Evolutionary conservation across 92 coral and sea anemone genomes (phyloP).

Genomic region (Pocillopora grandis): DNA sequence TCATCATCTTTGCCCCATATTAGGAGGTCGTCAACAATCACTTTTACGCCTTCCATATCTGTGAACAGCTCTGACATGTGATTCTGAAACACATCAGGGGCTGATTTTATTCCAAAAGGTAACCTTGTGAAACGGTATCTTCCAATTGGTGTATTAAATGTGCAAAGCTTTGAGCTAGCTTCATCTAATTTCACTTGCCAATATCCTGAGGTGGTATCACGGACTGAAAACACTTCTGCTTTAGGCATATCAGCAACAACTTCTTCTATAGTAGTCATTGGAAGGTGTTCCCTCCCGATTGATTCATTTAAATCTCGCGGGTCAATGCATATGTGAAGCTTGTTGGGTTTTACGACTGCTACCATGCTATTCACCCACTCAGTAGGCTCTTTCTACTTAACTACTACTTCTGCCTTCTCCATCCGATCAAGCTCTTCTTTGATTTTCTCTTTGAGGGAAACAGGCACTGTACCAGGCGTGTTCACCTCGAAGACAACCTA

Average conservation of each 20-base stretch:
- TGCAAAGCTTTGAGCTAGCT: too few species aligned
- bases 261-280: neutral
- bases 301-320: conserved; percentile 13
- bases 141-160: too few species aligned
- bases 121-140: too few species aligned
- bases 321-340: neutral
- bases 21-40: conserved; percentile 46
- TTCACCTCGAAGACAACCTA: conserved; percentile 31
- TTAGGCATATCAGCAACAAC: conserved; percentile 27
- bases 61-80: too few species aligned
- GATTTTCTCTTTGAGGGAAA: conserved; percentile 18
- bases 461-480: conserved; percentile 21
- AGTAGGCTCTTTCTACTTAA: conserved; percentile 29
- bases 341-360: conserved; percentile 21
- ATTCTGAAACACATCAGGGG: too few species aligned
- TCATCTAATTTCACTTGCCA: conserved; percentile 30
- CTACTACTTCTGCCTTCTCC: conserved; percentile 27
- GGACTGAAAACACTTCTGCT: conserved; percentile 25
- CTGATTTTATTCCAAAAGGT: too few species aligned
- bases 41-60: too few species aligned
- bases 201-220: conserved; percentile 44
- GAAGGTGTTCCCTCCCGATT: conserved; percentile 10
- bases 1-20: conserved; percentile 46
- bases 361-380: conserved; percentile 38
- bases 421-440: conserved; percentile 23